phyloP scores from a whole-genome alignment of 2,797 vertebrate genomes.

The Phoebastria nigripes region DNA sequence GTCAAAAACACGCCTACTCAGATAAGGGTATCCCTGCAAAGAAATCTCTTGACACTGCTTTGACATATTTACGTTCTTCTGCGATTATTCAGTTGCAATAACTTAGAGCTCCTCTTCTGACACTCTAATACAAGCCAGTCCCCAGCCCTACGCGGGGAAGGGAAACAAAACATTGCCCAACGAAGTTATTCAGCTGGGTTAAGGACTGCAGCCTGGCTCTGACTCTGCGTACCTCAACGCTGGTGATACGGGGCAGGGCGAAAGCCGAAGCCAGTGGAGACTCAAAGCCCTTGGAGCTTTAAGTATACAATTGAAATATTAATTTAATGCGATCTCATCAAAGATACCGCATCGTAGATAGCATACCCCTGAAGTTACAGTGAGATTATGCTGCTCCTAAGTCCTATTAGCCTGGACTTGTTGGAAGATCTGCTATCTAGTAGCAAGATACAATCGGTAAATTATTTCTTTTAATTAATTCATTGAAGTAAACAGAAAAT shows the following conservation, averaged over 20 bases:
- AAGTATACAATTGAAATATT: neutral
- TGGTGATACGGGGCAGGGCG: neutral
- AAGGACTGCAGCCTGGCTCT: neutral
- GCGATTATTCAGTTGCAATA: neutral
- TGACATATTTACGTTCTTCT: constrained; percentile 47
- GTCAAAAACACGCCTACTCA: constrained; percentile 54
- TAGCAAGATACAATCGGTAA: neutral
- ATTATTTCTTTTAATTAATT: constrained; percentile 22
- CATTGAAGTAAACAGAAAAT: neutral
- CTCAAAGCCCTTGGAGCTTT: neutral
- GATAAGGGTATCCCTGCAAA: constrained; percentile 55
- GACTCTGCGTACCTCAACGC: fast-evolving
- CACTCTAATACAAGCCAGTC: neutral
- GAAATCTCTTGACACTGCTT: constrained; percentile 56
- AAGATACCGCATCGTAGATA: neutral
- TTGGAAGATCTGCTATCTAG: neutral
- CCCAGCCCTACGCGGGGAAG: neutral
- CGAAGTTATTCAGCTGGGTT: neutral
- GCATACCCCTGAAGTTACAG: neutral
- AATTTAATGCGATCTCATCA: neutral
- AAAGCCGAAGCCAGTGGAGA: neutral
- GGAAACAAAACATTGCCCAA: neutral
- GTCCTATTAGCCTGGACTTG: neutral
- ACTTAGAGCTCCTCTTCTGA: neutral
- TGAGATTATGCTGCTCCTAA: neutral